These are phyloP conservation scores for Ladona fulva DNA, from an alignment of 1,140 invertebrate species.

Conservation along the genomic window DNA sequence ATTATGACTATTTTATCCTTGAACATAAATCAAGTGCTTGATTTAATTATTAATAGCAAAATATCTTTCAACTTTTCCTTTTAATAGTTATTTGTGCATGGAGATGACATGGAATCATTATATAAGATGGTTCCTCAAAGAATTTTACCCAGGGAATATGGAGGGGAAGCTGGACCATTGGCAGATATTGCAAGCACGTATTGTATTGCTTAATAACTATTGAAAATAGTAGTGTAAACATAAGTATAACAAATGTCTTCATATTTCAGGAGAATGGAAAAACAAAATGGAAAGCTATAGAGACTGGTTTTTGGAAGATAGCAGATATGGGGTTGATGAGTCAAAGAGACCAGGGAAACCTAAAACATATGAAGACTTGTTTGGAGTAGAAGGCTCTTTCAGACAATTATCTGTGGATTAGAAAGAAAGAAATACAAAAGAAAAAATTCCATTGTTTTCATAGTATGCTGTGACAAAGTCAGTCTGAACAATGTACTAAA, in stretches of 20 bases:
- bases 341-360: conserved; percentile 51
- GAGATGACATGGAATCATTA: conserved; percentile 9
- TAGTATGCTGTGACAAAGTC: no score
- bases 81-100: neutral
- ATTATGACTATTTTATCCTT: no score
- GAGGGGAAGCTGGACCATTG: neutral
- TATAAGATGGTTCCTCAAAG: neutral
- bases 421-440: conserved; percentile 19
- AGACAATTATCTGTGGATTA: conserved; percentile 58
- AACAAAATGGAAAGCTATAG: neutral
- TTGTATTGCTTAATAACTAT: neutral
- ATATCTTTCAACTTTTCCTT: no score
- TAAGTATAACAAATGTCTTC: neutral
- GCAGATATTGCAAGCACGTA: neutral
- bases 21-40: no score
- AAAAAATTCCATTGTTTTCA: no score
- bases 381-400: conserved; percentile 53
- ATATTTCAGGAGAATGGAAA: neutral
- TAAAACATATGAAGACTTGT: conserved; percentile 47
- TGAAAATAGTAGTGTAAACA: conserved; percentile 11
- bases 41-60: no score
- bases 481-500: no score
- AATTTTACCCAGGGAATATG: conserved; percentile 9
- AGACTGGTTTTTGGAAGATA: conserved; percentile 40
- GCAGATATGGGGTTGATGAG: conserved; percentile 46